phyloP scores from a whole-genome alignment of 2,888 invertebrate genomes.

The Tanypteryx hageni region DNA sequence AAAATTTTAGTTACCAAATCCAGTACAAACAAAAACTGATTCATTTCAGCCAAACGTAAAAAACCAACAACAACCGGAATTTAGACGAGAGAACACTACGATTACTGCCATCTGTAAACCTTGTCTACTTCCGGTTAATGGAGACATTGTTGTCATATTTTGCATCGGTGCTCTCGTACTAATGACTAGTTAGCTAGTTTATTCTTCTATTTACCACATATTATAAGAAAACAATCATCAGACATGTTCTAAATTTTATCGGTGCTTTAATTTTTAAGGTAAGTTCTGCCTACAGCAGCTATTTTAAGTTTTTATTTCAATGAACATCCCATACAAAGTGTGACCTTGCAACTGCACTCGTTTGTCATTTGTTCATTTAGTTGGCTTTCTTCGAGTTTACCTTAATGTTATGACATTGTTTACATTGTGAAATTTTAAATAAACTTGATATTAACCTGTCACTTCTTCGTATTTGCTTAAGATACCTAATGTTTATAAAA shows the following conservation, averaged over 20 bases:
- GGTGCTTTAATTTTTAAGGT: constrained; percentile 58
- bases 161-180: constrained; percentile 65
- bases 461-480: not conserved
- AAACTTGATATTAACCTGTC: not conserved
- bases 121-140: constrained; percentile 66
- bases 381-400: constrained; percentile 54
- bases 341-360: constrained; percentile 67
- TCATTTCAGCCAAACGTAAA: not conserved
- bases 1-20: not conserved
- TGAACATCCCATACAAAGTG: constrained; percentile 47
- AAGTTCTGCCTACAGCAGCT: not conserved
- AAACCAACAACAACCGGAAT: constrained; percentile 35
- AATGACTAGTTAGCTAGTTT: constrained; percentile 21
- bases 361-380: constrained; percentile 65
- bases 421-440: constrained; percentile 39
- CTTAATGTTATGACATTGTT: constrained; percentile 57
- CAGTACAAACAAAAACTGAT: not conserved
- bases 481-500: not conserved
- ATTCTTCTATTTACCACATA: constrained; percentile 11
- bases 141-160: constrained; percentile 67
- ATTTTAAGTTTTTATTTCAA: constrained; percentile 15
- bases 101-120: not conserved
- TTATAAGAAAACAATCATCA: constrained; percentile 15
- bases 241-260: constrained; percentile 53
- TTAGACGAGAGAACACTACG: not conserved